phyloP scores from a whole-genome alignment of 2,113 vertebrate species.

The Elephas maximus region DNA sequence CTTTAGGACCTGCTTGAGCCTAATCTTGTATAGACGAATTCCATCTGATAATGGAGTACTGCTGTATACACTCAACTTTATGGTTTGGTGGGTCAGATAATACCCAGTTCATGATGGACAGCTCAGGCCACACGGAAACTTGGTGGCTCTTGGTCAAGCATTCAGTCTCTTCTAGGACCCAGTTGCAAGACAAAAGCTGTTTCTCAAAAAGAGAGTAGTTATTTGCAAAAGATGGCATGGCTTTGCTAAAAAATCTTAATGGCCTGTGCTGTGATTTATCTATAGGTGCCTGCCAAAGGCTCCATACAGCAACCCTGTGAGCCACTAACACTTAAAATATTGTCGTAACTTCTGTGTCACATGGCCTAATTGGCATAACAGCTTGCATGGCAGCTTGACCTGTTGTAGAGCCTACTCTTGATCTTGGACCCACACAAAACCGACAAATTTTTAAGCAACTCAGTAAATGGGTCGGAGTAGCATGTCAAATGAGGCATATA shows the following conservation, averaged over 20 bases:
- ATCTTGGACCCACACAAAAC: conserved; percentile 50
- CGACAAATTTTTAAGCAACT: conserved; percentile 63
- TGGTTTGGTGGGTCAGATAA: not conserved
- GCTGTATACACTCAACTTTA: not conserved
- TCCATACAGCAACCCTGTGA: not conserved
- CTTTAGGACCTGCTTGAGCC: not conserved
- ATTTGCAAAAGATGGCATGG: not conserved
- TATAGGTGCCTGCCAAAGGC: not conserved
- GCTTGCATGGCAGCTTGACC: conserved; percentile 46
- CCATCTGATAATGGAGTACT: not conserved
- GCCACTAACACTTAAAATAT: conserved; percentile 3
- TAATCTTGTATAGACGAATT: not conserved
- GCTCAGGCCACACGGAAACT: not conserved
- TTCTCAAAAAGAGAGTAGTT: not conserved
- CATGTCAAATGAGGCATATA: conserved; percentile 8
- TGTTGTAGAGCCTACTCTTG: conserved; percentile 33
- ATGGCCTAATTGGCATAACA: conserved; percentile 53
- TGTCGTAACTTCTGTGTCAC: conserved; percentile 46
- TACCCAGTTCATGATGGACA: not conserved
- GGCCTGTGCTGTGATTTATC: conserved; percentile 11
- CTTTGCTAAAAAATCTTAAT: conserved; percentile 42
- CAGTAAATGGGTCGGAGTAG: conserved; percentile 49
- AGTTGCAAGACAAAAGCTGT: conserved; percentile 24
- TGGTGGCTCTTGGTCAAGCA: not conserved
- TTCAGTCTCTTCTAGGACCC: not conserved